phyloP scores from a whole-genome alignment of 2,888 invertebrate species.

The Drosophila kuntzei region DNA sequence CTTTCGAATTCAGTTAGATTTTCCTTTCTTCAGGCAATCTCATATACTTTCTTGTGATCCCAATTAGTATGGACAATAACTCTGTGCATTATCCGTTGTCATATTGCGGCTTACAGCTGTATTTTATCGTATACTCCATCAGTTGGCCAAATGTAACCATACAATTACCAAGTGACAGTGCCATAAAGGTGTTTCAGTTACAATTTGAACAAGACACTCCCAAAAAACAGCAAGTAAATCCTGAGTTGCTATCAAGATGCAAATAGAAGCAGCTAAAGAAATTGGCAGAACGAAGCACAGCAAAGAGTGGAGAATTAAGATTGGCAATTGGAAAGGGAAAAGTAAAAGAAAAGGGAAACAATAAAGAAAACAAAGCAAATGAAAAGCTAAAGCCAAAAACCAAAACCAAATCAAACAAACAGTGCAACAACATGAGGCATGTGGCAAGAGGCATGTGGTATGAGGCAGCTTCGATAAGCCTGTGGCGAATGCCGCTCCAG shows the following conservation, averaged over 20 bases:
- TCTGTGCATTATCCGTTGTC: constrained; percentile 37
- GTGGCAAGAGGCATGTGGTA: constrained; percentile 13
- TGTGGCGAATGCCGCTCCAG: constrained; percentile 39
- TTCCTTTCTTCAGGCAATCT: neutral
- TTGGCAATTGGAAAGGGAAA: constrained; percentile 14
- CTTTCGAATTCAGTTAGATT: too few species aligned
- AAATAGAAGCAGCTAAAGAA: constrained; percentile 8
- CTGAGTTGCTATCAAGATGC: constrained; percentile 18
- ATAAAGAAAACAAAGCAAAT: constrained; percentile 24
- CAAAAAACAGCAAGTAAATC: constrained; percentile 14
- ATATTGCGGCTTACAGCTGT: constrained; percentile 26
- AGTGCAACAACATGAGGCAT: constrained; percentile 18
- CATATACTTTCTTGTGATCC: constrained; percentile 8
- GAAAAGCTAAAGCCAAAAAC: constrained; percentile 29
- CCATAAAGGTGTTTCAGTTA: constrained; percentile 29
- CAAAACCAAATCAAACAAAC: constrained; percentile 59
- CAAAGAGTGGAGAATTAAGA: constrained; percentile 6
- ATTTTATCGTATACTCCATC: constrained; percentile 9
- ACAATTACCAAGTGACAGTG: constrained; percentile 29
- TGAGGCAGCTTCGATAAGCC: constrained; percentile 50
- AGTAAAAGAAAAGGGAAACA: constrained; percentile 25
- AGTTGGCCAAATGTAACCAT: constrained; percentile 10
- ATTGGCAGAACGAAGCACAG: neutral
- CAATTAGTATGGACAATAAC: constrained; percentile 26
- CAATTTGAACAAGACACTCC: neutral